phyloP scores from a whole-genome alignment of 2,888 invertebrate genomes.

The Pasiphila rectangulata region DNA sequence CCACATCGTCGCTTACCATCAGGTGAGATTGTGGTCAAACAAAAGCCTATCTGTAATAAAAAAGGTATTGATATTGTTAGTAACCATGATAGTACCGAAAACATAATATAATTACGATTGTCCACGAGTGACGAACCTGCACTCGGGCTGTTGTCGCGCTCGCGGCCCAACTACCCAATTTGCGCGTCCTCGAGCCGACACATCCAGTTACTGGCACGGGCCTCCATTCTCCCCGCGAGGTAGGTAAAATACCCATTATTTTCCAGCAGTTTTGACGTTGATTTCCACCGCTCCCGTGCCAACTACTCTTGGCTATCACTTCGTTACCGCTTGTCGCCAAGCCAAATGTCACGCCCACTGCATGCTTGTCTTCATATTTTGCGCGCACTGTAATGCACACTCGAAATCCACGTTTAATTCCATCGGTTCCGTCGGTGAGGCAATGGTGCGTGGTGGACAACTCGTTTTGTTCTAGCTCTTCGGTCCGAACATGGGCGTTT shows the following conservation, averaged over 20 bases:
- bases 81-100: too few relatives aligned
- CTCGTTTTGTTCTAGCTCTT: slow-evolving; percentile 34
- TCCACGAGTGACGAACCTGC: slow-evolving; percentile 8
- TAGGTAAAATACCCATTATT: slow-evolving; percentile 29
- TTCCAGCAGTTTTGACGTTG: slow-evolving; percentile 35
- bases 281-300: slow-evolving; percentile 42
- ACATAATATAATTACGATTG: not conserved
- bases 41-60: too few relatives aligned
- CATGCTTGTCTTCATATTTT: slow-evolving; percentile 36
- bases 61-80: too few relatives aligned
- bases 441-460: slow-evolving; percentile 38
- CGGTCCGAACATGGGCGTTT: slow-evolving; percentile 40
- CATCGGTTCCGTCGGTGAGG: slow-evolving; percentile 30
- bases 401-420: slow-evolving; percentile 37
- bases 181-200: slow-evolving; percentile 11
- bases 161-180: slow-evolving; percentile 12
- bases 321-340: slow-evolving; percentile 41
- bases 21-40: too few relatives aligned
- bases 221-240: slow-evolving; percentile 5
- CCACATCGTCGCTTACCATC: too few relatives aligned
- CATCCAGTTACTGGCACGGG: slow-evolving; percentile 20
- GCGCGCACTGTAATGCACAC: slow-evolving; percentile 26
- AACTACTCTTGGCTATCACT: slow-evolving; percentile 48
- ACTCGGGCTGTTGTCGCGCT: slow-evolving; percentile 4
- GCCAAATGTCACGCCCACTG: slow-evolving; percentile 46